phyloP scores from a whole-genome alignment of 2,797 vertebrate genomes.

The Molossus molossus region DNA sequence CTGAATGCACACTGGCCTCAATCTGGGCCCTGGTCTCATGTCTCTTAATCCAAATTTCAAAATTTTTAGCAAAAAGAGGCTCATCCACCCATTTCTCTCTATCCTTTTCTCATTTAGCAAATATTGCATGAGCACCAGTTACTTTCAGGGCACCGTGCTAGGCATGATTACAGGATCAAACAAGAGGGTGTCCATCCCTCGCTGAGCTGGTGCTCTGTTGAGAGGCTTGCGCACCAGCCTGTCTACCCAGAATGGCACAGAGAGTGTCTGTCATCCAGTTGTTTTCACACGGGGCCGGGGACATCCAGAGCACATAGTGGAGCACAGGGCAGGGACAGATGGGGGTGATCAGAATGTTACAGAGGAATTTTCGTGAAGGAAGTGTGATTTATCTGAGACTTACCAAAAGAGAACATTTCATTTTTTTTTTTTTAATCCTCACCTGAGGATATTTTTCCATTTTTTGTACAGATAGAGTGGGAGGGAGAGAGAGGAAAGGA shows the following conservation, averaged over 20 bases:
- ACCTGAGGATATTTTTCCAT: no score
- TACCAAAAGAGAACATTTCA: not conserved
- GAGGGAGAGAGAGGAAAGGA: no score
- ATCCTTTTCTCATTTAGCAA: not conserved
- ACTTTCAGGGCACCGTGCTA: not conserved
- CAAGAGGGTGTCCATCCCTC: no score
- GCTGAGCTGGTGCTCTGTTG: not conserved
- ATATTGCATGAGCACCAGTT: not conserved
- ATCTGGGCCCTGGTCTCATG: not conserved
- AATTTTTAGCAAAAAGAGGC: not conserved
- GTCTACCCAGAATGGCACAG: not conserved
- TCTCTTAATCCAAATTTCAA: not conserved
- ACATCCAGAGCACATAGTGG: not conserved
- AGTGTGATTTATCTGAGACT: not conserved
- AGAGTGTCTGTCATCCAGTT: no score
- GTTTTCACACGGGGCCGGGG: not conserved
- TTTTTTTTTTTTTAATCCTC: no score
- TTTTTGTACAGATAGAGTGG: no score
- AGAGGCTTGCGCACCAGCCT: fast-evolving
- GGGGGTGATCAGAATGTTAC: not conserved
- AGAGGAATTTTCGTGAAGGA: not conserved
- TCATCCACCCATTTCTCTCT: not conserved
- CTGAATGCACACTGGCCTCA: not conserved
- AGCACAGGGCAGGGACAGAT: fast-evolving
- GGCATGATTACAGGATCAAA: not conserved